Base-by-base conservation (phyloP, 1,140 invertebrate species). In the Planococcus citri region DNA sequence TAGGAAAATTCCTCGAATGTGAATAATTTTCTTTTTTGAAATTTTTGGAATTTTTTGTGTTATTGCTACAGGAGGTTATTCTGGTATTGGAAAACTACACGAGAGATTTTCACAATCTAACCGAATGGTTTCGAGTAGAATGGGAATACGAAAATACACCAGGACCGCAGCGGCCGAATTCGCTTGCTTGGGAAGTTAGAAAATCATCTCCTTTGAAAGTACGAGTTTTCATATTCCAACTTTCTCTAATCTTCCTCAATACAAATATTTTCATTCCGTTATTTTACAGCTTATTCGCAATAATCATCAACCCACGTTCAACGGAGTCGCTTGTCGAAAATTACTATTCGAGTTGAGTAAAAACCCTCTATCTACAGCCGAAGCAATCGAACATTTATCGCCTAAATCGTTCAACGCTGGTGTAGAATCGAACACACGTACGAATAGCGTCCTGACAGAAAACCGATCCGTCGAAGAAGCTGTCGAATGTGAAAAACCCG, bases 41-140 rank as follows among this genome's bases (percentile, higher is more conserved):
- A n/a, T n/a, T n/a, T n/a, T n/a, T n/a, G n/a, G n/a, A n/a, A n/a
- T n/a, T n/a, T n/a, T n/a, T n/a, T n/a, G n/a, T n/a, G 27, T 6
- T 17, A 27, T 12, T 64, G 17, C 21, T 71, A 75, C 86, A 95
- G 85, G 94, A 97, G 82, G 91, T 92, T 1, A 93, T 96, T 71
- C 81, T 97, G 76, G 92, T 96, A 72, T 78, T 97, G 69, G 92
- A 97, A 78, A 95, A 95, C 76, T 96, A 94, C 77, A 91, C 90
- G 9, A 84, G 91, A 27, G 94, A 97, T 78, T 97, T 97, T 76
- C 89, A 92, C 75, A 92, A 92, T 21, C 80, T 97, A 2, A 91
- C 94, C 61, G 91, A 95, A 77, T 94, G 92, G 88, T 88, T 97
- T 74, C 86, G 90, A 76, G 81, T 96, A 3, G 94, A 95, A 79